These are phyloP conservation scores for Pseudopleuronectes americanus DNA, from an alignment of 2,797 vertebrate species.

Conservation along the genomic window DNA sequence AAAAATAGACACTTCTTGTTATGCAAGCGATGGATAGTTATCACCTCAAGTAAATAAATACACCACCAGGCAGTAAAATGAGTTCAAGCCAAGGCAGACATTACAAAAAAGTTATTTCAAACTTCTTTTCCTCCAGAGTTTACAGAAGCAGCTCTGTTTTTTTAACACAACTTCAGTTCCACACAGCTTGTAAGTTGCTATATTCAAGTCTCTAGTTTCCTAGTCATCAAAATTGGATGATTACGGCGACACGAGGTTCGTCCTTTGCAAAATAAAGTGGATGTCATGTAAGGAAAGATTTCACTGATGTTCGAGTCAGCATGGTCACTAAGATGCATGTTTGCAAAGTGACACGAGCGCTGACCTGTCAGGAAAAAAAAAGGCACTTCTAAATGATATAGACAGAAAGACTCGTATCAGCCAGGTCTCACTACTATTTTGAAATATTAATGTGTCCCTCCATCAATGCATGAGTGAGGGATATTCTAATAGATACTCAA, in stretches of 20 bases:
- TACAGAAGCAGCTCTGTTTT: neutral
- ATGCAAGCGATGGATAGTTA: no score
- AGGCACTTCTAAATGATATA: constrained; percentile 82
- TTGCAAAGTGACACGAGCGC: constrained; percentile 71
- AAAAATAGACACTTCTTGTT: no score
- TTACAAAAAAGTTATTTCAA: neutral
- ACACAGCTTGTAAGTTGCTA: neutral
- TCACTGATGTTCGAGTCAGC: constrained; percentile 66
- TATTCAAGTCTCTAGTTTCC: neutral
- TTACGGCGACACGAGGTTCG: constrained; percentile 8
- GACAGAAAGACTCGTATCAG: constrained; percentile 79
- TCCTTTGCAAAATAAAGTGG: constrained; percentile 44
- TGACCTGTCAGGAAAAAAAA: constrained; percentile 77
- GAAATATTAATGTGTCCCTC: constrained; percentile 85
- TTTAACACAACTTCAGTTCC: neutral
- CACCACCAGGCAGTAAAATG: neutral
- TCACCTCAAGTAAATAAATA: neutral
- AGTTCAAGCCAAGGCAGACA: neutral
- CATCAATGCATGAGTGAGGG: constrained; percentile 81
- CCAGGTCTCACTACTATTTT: constrained; percentile 83
- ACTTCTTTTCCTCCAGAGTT: neutral
- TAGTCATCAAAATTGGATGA: constrained; percentile 6
- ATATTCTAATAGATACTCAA: constrained; percentile 85
- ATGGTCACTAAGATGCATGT: constrained; percentile 73
- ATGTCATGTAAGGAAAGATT: constrained; percentile 65